Evolutionary conservation across 2,113 vertebrate genomes (phyloP).

Genomic region (Upupa epops): DNA sequence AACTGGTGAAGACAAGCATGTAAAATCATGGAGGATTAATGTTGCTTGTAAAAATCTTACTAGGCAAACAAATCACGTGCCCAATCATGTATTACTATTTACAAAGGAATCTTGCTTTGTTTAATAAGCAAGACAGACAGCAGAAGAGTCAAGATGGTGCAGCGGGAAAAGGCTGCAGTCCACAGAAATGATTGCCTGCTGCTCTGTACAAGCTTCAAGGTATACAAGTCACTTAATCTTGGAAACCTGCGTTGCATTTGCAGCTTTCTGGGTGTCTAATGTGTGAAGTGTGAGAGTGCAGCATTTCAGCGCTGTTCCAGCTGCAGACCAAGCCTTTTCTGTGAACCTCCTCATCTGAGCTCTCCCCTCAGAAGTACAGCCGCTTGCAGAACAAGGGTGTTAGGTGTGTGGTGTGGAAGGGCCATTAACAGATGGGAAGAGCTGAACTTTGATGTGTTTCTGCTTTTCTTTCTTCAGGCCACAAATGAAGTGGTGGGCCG

Average conservation of each 20-base stretch:
- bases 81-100: not conserved
- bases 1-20: not conserved
- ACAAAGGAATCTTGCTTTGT: not conserved
- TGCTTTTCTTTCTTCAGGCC: constrained; percentile 76
- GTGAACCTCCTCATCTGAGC: not conserved
- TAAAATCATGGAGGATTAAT: not conserved
- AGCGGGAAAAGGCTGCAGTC: not conserved
- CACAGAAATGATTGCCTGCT: not conserved
- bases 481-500: constrained; percentile 89
- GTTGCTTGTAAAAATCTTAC: not conserved
- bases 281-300: not conserved
- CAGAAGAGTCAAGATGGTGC: not conserved
- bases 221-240: not conserved
- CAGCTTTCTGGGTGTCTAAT: not conserved
- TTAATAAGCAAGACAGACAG: not conserved
- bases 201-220: not conserved
- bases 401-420: not conserved
- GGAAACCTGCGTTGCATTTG: not conserved
- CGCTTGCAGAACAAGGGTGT: not conserved
- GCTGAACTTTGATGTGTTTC: not conserved
- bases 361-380: not conserved
- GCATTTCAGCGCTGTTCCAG: not conserved
- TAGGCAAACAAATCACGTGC: not conserved
- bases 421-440: not conserved
- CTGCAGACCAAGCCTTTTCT: not conserved